These are phyloP conservation scores for Ormia ochracea DNA, from an alignment of 2,888 invertebrate species.

Conservation along the genomic window DNA sequence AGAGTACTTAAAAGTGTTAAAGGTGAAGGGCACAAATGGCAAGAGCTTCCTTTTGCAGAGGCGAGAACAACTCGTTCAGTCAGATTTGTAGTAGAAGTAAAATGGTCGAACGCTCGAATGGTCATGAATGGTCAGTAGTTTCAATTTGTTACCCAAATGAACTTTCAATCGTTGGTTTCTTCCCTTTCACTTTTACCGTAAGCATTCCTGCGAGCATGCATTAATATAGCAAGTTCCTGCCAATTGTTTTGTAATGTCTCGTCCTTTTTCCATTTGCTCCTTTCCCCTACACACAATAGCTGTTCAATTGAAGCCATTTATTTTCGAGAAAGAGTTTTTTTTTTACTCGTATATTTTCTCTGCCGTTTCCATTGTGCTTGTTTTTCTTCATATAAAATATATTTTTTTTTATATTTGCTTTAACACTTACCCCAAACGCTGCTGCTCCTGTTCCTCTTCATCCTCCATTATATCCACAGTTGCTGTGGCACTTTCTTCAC, in stretches of 20 bases:
- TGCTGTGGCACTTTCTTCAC: slow-evolving; percentile 42
- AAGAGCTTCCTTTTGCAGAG: background rate
- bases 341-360: background rate
- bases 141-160: slow-evolving; percentile 59
- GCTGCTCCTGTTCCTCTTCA: slow-evolving; percentile 76
- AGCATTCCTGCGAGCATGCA: background rate
- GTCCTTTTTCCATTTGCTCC: background rate
- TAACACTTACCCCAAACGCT: slow-evolving; percentile 73
- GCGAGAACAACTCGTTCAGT: background rate
- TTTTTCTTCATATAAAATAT: background rate
- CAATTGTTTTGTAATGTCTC: slow-evolving; percentile 15
- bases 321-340: background rate
- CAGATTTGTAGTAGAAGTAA: background rate
- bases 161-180: slow-evolving; percentile 32
- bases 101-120: too few relatives aligned
- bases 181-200: background rate
- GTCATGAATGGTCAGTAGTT: slow-evolving; percentile 37
- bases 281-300: background rate
- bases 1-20: background rate
- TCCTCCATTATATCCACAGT: slow-evolving; percentile 77
- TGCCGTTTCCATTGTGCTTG: background rate
- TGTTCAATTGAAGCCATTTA: slow-evolving; percentile 47
- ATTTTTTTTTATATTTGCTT: background rate
- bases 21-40: slow-evolving; percentile 1
- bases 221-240: background rate